Percentiles rank a stretch among this genome's conserved stretches.
Conservation (phyloP, 1,140 invertebrate genomes). For the Aphaenogaster floridana region DNA sequence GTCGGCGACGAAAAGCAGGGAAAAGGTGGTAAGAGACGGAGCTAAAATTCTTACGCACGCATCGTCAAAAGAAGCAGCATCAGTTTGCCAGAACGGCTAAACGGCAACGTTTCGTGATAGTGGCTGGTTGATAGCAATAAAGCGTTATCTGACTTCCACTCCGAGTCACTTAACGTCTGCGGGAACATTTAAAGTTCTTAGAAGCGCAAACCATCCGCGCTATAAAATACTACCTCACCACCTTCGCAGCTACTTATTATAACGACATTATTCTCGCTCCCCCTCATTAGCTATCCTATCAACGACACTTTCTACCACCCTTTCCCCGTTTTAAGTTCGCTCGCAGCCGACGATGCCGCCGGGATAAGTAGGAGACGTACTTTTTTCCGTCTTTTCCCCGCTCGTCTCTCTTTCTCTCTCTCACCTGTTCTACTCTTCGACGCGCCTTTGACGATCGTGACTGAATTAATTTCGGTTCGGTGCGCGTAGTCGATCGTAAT, state of each 20-base stretch:
- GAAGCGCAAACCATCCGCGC: slow-evolving; percentile 68
- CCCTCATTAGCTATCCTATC: slow-evolving; percentile 74
- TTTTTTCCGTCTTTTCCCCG: slow-evolving; percentile 12
- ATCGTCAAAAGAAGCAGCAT: slow-evolving; percentile 20
- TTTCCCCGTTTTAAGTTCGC: slow-evolving; percentile 49
- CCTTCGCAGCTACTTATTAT: slow-evolving; percentile 78
- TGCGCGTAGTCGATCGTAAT: slow-evolving; percentile 68
- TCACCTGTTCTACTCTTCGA: not conserved
- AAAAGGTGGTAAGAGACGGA: not conserved
- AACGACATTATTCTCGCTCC: slow-evolving; percentile 76
- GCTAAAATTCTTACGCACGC: not conserved
- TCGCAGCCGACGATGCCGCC: slow-evolving; percentile 50
- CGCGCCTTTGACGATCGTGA: slow-evolving; percentile 14
- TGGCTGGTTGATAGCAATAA: slow-evolving; percentile 75
- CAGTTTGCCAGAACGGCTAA: slow-evolving; percentile 12
- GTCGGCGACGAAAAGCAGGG: not conserved
- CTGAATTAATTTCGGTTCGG: slow-evolving; percentile 73
- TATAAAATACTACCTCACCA: slow-evolving; percentile 78
- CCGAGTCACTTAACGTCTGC: slow-evolving; percentile 81
- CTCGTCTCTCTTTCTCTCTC: not conserved
- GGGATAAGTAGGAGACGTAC: slow-evolving; percentile 57
- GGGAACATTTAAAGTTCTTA: slow-evolving; percentile 77
- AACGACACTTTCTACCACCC: slow-evolving; percentile 69
- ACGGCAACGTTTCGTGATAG: slow-evolving; percentile 24
- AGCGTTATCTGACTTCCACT: slow-evolving; percentile 81